Evolutionary conservation across 2,797 vertebrate genomes (phyloP).

Genomic region (Sebastes wilsoni): DNA sequence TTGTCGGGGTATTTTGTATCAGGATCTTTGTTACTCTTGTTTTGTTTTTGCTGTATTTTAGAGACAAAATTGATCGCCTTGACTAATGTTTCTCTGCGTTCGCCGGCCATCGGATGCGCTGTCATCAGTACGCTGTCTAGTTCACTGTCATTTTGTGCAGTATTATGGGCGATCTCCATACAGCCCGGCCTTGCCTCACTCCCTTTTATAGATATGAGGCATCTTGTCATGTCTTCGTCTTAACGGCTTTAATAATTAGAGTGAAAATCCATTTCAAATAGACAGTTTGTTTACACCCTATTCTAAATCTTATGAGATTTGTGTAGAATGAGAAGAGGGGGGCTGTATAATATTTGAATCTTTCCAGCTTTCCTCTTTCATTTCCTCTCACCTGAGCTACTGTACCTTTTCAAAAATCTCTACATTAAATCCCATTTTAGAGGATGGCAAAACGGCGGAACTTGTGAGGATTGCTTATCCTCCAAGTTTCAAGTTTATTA

Average conservation of each 20-base stretch:
- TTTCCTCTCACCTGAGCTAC: conserved; percentile 12
- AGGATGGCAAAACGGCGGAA: conserved; percentile 7
- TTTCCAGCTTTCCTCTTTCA: conserved; percentile 23
- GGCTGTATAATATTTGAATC: neutral
- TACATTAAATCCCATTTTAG: conserved; percentile 17
- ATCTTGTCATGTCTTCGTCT: conserved; percentile 9
- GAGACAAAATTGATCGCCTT: conserved; percentile 56
- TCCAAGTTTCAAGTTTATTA: neutral
- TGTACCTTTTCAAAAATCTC: conserved; percentile 15
- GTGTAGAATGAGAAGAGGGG: conserved; percentile 6
- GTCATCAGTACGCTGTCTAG: neutral
- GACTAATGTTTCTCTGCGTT: conserved; percentile 67
- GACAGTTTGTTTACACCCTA: conserved; percentile 40
- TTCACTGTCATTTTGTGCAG: conserved; percentile 28
- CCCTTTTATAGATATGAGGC: conserved; percentile 39
- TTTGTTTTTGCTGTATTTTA: conserved; percentile 41
- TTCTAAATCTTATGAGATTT: conserved; percentile 51
- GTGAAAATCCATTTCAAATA: conserved; percentile 4
- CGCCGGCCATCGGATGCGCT: neutral
- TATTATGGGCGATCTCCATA: conserved; percentile 30
- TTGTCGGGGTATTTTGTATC: conserved; percentile 89
- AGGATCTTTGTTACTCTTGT: conserved; percentile 84
- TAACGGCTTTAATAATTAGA: conserved; percentile 15
- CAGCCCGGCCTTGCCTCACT: conserved; percentile 33
- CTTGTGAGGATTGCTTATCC: neutral